These are phyloP conservation scores for Salarias fasciatus DNA, from an alignment of 2,797 vertebrate genomes.

Conservation along the genomic window DNA sequence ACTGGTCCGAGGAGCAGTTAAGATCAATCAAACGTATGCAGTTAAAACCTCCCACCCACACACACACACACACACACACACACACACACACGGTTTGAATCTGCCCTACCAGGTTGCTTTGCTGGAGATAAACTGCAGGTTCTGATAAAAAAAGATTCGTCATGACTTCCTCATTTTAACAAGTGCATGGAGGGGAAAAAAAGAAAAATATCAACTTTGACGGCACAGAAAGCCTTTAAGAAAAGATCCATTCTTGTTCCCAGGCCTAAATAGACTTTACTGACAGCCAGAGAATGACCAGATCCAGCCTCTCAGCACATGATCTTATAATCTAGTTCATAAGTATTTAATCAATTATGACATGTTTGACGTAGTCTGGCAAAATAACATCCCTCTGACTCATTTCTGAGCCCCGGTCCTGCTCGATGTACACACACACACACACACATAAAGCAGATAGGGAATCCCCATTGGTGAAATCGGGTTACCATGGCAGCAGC, in stretches of 20 bases:
- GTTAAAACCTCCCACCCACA: background rate
- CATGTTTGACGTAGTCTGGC: constrained; percentile 8
- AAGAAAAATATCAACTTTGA: too few relatives aligned
- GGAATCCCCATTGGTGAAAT: constrained; percentile 73
- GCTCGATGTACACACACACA: background rate
- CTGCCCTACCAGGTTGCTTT: too few relatives aligned
- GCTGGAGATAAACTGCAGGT: too few relatives aligned
- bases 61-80: too few relatives aligned
- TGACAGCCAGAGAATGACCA: too few relatives aligned
- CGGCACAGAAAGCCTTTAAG: background rate
- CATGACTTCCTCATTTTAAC: too few relatives aligned
- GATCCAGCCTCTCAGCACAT: background rate
- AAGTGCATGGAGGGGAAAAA: background rate
- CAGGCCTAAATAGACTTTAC: constrained; percentile 1
- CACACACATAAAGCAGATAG: constrained; percentile 13
- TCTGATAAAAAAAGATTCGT: too few relatives aligned
- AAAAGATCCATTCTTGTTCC: too few relatives aligned
- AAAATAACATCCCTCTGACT: constrained; percentile 55
- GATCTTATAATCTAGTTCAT: background rate
- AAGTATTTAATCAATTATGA: background rate
- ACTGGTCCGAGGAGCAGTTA: constrained; percentile 6
- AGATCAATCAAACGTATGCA: background rate
- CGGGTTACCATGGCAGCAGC: constrained; percentile 69
- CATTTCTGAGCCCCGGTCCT: constrained; percentile 34
- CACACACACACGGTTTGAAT: too few relatives aligned